Percentiles rank a stretch among this genome's conserved stretches.
phyloP scores from a whole-genome alignment of 1,140 invertebrate genomes.

The Euborellia annulipes region DNA sequence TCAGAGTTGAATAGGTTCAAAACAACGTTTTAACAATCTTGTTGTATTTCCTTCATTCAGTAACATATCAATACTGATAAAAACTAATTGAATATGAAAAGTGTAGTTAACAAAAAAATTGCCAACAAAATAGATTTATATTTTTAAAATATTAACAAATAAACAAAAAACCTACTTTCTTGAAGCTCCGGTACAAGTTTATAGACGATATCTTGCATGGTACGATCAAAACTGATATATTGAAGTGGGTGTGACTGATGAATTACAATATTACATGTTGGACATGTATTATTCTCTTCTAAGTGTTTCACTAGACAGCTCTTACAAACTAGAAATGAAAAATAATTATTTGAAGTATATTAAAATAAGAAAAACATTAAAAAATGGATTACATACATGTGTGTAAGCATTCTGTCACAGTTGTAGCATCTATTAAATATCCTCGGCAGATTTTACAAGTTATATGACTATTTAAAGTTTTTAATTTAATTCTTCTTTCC shows the following conservation, averaged over 20 bases:
- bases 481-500: constrained; percentile 80
- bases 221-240: constrained; percentile 94
- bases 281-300: constrained; percentile 93
- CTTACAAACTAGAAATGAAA: constrained; percentile 66
- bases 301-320: constrained; percentile 94
- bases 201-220: constrained; percentile 98
- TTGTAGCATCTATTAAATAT: constrained; percentile 93
- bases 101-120: no score
- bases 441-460: constrained; percentile 92
- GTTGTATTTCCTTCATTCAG: no score
- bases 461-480: constrained; percentile 81
- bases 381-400: constrained; percentile 54
- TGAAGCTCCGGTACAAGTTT: constrained; percentile 88
- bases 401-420: constrained; percentile 93
- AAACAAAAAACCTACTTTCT: constrained; percentile 46
- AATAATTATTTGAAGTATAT: no score
- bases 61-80: no score
- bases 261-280: constrained; percentile 90
- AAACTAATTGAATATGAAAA: no score
- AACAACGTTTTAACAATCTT: no score
- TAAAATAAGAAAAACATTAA: no score
- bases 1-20: no score
- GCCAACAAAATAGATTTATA: no score
- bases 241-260: constrained; percentile 94
- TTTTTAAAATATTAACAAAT: constrained; percentile 1